phyloP scores from a whole-genome alignment of 2,888 invertebrate species.

The Mechanitis messenoides region DNA sequence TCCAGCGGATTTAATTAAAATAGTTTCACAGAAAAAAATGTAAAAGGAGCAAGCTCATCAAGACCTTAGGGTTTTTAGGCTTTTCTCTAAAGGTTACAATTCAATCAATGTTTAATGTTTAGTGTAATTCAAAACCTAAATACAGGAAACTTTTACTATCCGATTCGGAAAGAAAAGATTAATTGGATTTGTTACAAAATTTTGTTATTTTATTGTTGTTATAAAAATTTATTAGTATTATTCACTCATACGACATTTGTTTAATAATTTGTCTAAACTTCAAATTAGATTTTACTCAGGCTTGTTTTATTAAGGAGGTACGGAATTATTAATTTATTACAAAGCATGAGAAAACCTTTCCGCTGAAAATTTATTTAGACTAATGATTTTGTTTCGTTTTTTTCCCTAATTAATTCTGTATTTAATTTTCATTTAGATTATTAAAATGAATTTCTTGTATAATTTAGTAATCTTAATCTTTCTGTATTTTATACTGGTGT shows the following conservation, averaged over 20 bases:
- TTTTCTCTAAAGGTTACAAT: constrained; percentile 28
- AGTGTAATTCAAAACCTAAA: constrained; percentile 21
- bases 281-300: constrained; percentile 28
- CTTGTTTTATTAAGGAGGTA: constrained; percentile 29
- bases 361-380: constrained; percentile 24
- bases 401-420: constrained; percentile 5
- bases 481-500: not conserved
- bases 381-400: constrained; percentile 20
- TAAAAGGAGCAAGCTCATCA: constrained; percentile 49
- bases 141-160: too few species aligned
- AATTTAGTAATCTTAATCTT: not conserved
- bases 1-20: constrained; percentile 66
- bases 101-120: constrained; percentile 31
- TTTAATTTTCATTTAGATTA: constrained; percentile 4
- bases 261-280: constrained; percentile 29
- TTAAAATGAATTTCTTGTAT: constrained; percentile 2
- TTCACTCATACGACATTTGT: constrained; percentile 22
- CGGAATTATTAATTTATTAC: constrained; percentile 29
- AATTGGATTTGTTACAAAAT: too few species aligned
- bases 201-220: constrained; percentile 13
- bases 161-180: too few species aligned
- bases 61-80: constrained; percentile 32
- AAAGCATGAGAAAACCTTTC: constrained; percentile 27
- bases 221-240: constrained; percentile 22
- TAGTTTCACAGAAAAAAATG: constrained; percentile 65